Evolutionary conservation across 2,113 vertebrate species (phyloP).

Genomic region (Furnarius figulus): DNA sequence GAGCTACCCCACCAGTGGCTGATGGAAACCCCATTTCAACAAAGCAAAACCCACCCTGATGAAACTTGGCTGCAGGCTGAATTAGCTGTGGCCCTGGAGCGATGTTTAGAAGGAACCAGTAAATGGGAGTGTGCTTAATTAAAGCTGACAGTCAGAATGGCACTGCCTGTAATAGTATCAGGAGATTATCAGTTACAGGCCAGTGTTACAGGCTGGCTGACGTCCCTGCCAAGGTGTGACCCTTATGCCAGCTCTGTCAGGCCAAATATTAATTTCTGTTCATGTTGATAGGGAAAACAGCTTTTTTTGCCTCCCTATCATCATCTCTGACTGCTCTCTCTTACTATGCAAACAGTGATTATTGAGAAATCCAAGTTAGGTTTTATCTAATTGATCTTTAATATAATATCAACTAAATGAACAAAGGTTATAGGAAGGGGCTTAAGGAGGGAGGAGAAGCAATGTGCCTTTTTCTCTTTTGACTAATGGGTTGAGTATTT

Average conservation of each 20-base stretch:
- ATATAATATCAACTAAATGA: not conserved
- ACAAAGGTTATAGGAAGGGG: not conserved
- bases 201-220: not conserved
- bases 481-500: not conserved
- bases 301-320: not conserved
- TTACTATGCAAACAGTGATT: not conserved
- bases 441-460: not conserved
- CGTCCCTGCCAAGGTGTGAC: not conserved
- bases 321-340: not conserved
- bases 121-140: slow-evolving; percentile 49
- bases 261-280: not conserved
- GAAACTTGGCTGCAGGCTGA: not conserved
- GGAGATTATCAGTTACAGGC: slow-evolving; percentile 11
- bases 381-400: not conserved
- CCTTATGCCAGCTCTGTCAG: not conserved
- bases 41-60: not conserved
- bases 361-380: not conserved
- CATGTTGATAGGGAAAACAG: not conserved
- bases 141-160: slow-evolving; percentile 51
- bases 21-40: not conserved
- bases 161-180: slow-evolving; percentile 46
- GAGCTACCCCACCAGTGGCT: not conserved
- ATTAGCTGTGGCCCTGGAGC: not conserved
- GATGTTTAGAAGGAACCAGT: slow-evolving; percentile 27
- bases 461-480: not conserved